Base-by-base conservation (phyloP, 2,888 invertebrate genomes). In the Trissoscelio sp. region DNA sequence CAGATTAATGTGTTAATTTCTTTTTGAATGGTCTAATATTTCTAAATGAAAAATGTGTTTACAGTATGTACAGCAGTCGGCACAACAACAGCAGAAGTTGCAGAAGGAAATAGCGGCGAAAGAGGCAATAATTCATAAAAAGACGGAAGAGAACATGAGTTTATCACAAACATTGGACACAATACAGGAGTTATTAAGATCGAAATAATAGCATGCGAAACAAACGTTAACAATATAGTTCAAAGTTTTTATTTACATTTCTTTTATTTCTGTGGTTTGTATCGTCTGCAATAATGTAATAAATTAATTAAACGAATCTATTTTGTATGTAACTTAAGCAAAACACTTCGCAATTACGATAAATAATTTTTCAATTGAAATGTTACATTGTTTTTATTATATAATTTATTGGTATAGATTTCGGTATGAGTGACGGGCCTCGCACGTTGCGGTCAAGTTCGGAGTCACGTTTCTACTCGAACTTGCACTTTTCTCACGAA, bases 401-500 rank as follows among this genome's bases (percentile, higher is more conserved):
- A n/a, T n/a, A n/a, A n/a, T n/a, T n/a, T n/a, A n/a, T n/a, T n/a
- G n/a, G n/a, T n/a, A n/a, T n/a, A n/a, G n/a, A n/a, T n/a, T n/a
- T n/a, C n/a, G n/a, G n/a, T n/a, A n/a, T n/a, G n/a, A n/a, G n/a
- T n/a, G n/a, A n/a, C n/a, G n/a, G n/a, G n/a, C n/a, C n/a, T n/a
- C n/a, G n/a, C n/a, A n/a, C n/a, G n/a, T n/a, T n/a, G n/a, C n/a
- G n/a, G n/a, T n/a, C n/a, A n/a, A n/a, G n/a, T n/a, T n/a, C n/a
- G n/a, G n/a, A n/a, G n/a, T n/a, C n/a, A n/a, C n/a, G n/a, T 74
- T 75, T 55, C 60, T 77, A 16, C 57, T 18, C 34, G 11, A 18
- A 57, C 44, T 51, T 16, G 14, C 20, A 20, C 51, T 57, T 62
- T 79, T 72, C 79, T 78, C 78, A 78, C 78, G 69, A 77, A 53